Evolutionary conservation across 1,140 invertebrate species (phyloP).

Genomic region (Heliothis subflexa): DNA sequence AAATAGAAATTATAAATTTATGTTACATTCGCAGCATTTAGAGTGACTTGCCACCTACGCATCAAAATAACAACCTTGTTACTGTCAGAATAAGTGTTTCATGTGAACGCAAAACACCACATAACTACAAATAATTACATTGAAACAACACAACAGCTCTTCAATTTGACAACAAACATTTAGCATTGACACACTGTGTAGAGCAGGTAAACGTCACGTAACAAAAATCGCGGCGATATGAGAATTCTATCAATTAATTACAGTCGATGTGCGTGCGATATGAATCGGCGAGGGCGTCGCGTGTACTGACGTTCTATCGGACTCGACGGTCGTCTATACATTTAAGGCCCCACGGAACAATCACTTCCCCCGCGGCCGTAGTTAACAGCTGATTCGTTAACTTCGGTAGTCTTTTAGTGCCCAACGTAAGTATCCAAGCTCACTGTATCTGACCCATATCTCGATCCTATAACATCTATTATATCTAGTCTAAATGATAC

Average conservation of each 20-base stretch:
- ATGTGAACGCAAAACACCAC: conserved; percentile 32
- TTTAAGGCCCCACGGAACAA: conserved; percentile 53
- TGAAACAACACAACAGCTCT: no score
- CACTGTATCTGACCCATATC: not conserved
- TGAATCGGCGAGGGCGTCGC: conserved; percentile 60
- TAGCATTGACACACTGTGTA: conserved; percentile 32
- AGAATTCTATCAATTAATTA: conserved; percentile 48
- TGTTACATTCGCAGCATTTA: conserved; percentile 43
- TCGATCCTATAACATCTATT: no score
- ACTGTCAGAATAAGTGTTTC: conserved; percentile 55
- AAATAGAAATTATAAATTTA: conserved; percentile 42
- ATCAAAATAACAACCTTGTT: conserved; percentile 50
- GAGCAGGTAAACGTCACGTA: conserved; percentile 47
- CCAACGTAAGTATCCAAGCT: not conserved
- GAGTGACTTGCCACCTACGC: conserved; percentile 39
- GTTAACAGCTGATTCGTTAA: conserved; percentile 79
- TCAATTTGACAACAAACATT: conserved; percentile 20
- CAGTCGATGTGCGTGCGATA: conserved; percentile 55
- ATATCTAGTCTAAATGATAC: not conserved
- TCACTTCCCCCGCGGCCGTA: conserved; percentile 64
- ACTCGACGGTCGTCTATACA: conserved; percentile 55
- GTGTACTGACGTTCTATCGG: conserved; percentile 69
- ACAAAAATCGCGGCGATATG: conserved; percentile 54
- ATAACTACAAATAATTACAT: not conserved
- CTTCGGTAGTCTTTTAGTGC: conserved; percentile 24